Base-by-base conservation (phyloP, 2,797 vertebrate species). In the Epinephelus malabaricus region DNA sequence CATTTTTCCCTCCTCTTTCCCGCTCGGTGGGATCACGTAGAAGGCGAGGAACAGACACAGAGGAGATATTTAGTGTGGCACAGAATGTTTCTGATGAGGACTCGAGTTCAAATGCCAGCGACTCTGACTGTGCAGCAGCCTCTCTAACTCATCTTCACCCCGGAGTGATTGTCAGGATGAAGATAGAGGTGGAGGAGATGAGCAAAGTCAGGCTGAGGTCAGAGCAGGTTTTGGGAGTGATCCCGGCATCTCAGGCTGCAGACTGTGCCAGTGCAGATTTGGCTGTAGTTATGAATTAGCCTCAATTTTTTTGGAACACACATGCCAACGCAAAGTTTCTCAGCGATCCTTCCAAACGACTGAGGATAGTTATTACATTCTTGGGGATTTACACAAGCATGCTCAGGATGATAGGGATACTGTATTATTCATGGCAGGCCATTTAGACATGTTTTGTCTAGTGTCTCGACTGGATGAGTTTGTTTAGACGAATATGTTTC, bases 31-130 rank as follows among this genome's bases (percentile, higher is more conserved):
- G 27, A 74, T 78, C 40, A 18, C 64, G 66, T 81, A 17, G 69
- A 72, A 51, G 14, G 11, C 65, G 43, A 69, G 6, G 30, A 60
- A 64, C 18, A 49, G 66, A 69, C 66, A 74, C 78, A 84, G 93
- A 91, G 27, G 75, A 79, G 67, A 85, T 88, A 79, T 92, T 86
- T 82, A 92, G 84, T 83, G 83, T 86, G 82, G 89, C 90, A 77
- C 90, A 69, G 94, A 95, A 90, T 85, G 73, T 92, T 93, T 88
- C 90, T 89, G 92, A 89, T 86, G 93, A 93, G 90, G 90, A 80
- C 82, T 86, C 86, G 91, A 93, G 94, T 92, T 93, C 88, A 95
- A 93, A 81, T 91, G 83, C 81, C 60, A 58, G 76, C 79, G 82
- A 91, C 82, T 84, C 87, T 89, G 90, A 60, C 73, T 51, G 38